phyloP scores from a whole-genome alignment of 2,888 invertebrate species.

The Zygothrica quintamaculata region DNA sequence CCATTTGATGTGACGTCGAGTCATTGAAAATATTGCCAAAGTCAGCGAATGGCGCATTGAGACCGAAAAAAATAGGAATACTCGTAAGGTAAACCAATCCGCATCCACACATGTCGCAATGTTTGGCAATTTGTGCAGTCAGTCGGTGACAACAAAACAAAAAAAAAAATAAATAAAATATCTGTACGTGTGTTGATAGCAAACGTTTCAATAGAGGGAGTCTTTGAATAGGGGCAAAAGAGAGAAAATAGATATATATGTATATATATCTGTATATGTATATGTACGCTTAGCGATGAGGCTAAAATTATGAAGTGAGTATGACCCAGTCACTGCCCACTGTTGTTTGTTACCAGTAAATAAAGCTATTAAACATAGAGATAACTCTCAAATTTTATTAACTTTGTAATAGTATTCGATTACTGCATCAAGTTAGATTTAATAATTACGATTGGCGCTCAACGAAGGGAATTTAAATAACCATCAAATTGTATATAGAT shows the following conservation, averaged over 20 bases:
- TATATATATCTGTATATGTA: background rate
- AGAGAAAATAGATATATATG: background rate
- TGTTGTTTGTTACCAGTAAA: background rate
- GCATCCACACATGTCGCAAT: slow-evolving; percentile 63
- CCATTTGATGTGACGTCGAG: slow-evolving; percentile 65
- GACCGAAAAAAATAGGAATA: slow-evolving; percentile 21
- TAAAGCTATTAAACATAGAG: no score
- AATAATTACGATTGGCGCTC: no score
- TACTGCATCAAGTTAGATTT: no score
- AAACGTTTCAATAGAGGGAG: slow-evolving; percentile 31
- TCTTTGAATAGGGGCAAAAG: slow-evolving; percentile 2
- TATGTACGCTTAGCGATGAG: slow-evolving; percentile 11
- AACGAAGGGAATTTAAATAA: no score
- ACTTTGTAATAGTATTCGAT: no score
- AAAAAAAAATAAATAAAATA: slow-evolving; percentile 46
- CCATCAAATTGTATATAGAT: no score
- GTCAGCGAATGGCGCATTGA: slow-evolving; percentile 44
- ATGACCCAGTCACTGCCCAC: slow-evolving; percentile 18
- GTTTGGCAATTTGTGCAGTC: slow-evolving; percentile 76
- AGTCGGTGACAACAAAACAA: slow-evolving; percentile 21
- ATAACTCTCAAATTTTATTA: no score
- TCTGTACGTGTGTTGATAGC: slow-evolving; percentile 49
- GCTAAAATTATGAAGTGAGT: slow-evolving; percentile 38
- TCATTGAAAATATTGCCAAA: slow-evolving; percentile 67
- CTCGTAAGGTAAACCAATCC: slow-evolving; percentile 58